These are phyloP conservation scores for Myotis lucifugus DNA, from an alignment of 2,113 vertebrate genomes.

Conservation along the genomic window DNA sequence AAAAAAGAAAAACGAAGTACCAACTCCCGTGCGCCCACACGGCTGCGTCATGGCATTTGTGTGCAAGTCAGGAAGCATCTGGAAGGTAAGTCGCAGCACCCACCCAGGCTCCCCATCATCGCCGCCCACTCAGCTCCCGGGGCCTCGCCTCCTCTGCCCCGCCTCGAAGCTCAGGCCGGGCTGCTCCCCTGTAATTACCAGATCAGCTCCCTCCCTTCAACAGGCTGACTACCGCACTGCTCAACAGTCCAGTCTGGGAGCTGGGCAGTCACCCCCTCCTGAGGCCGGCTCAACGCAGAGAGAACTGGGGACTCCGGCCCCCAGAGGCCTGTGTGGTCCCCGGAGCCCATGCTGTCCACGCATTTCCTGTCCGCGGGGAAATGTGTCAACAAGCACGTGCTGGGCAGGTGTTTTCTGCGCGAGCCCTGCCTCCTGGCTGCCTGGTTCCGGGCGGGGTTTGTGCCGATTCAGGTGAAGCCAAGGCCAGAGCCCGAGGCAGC, in stretches of 20 bases:
- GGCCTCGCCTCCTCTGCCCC: neutral
- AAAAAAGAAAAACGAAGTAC: no score
- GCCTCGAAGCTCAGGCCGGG: neutral
- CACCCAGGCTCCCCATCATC: neutral
- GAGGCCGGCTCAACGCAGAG: neutral
- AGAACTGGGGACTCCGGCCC: neutral
- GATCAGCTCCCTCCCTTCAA: neutral
- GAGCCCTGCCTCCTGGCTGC: neutral
- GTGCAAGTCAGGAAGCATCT: neutral
- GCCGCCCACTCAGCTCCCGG: fast-evolving
- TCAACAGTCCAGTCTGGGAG: neutral
- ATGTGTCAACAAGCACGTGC: neutral
- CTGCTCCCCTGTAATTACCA: neutral
- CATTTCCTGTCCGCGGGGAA: neutral
- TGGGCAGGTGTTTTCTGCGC: neutral
- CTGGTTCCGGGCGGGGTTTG: neutral
- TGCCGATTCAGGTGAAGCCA: no score
- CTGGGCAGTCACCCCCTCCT: no score
- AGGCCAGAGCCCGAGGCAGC: neutral
- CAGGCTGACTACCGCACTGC: neutral
- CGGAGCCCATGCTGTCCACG: neutral
- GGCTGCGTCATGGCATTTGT: neutral
- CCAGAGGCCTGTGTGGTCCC: neutral
- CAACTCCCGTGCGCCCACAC: neutral
- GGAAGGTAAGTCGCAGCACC: neutral